phyloP scores from a whole-genome alignment of 2,113 vertebrate species.

The Albula glossodonta region DNA sequence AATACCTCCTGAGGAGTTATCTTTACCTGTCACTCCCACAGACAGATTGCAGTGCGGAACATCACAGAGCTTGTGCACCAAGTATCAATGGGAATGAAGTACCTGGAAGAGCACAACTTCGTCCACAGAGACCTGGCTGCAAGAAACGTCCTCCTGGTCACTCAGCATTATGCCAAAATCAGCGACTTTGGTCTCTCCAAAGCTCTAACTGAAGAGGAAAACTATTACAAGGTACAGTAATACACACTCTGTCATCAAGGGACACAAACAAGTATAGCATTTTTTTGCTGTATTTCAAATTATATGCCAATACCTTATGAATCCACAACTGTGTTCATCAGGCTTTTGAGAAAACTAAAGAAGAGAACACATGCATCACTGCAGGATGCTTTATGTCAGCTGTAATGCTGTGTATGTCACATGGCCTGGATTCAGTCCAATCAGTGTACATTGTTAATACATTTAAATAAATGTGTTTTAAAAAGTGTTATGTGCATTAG shows the following conservation, averaged over 20 bases:
- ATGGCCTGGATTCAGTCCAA: too few relatives aligned
- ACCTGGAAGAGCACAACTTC: conserved; percentile 93
- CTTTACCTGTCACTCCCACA: conserved; percentile 48
- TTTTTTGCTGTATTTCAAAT: too few relatives aligned
- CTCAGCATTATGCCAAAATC: conserved; percentile 98
- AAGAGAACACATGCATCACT: too few relatives aligned
- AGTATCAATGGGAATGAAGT: conserved; percentile 97
- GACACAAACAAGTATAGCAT: too few relatives aligned
- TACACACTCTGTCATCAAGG: neutral
- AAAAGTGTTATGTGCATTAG: too few relatives aligned
- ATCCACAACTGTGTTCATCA: too few relatives aligned
- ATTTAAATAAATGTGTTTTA: too few relatives aligned
- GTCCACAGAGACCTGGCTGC: conserved; percentile 97
- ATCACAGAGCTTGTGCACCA: conserved; percentile 95
- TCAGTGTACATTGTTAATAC: too few relatives aligned
- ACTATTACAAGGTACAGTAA: conserved; percentile 78
- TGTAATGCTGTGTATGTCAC: too few relatives aligned
- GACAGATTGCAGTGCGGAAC: conserved; percentile 82
- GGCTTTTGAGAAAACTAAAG: too few relatives aligned
- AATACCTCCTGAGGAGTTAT: neutral
- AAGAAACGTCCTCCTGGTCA: conserved; percentile 91
- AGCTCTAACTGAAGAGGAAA: conserved; percentile 82
- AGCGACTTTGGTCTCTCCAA: conserved; percentile 99
- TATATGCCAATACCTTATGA: too few relatives aligned
- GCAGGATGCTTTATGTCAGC: too few relatives aligned